Conservation (phyloP, 1,140 invertebrate genomes). For the Aleiodes sp. region DNA sequence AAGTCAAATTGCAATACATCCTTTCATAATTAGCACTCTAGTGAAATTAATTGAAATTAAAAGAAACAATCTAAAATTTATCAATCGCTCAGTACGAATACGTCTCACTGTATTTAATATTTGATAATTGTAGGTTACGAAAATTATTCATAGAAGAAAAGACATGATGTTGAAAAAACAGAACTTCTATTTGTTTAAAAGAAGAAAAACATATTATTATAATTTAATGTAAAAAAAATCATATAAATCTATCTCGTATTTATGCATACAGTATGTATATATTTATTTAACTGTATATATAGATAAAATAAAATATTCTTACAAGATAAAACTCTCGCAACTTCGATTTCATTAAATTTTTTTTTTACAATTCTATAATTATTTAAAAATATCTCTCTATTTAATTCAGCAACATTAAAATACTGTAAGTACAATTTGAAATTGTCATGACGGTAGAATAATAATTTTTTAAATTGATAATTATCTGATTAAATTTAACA, state of each 20-base stretch:
- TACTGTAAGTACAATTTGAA: slow-evolving; percentile 17
- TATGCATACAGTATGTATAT: slow-evolving; percentile 24
- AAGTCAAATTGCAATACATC: background rate
- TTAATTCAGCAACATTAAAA: background rate
- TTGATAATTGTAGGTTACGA: background rate
- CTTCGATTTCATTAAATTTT: background rate
- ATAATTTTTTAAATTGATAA: no score
- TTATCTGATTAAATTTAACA: no score
- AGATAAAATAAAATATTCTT: slow-evolving; percentile 48
- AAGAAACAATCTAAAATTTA: background rate
- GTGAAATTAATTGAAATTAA: background rate
- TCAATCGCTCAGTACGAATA: slow-evolving; percentile 5
- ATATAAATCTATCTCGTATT: slow-evolving; percentile 8
- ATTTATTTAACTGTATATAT: slow-evolving; percentile 39
- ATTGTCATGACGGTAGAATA: background rate
- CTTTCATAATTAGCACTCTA: background rate
- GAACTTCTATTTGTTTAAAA: background rate
- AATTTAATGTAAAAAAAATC: slow-evolving; percentile 10
- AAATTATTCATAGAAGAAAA: background rate
- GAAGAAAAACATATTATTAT: background rate
- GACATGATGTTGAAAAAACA: background rate
- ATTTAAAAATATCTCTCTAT: background rate
- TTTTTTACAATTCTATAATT: background rate
- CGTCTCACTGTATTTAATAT: background rate
- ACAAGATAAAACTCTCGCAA: slow-evolving; percentile 32